Evolutionary conservation across 92 coral and sea anemone genomes (phyloP), one percentile per base, ranked within the genome.

Genomic region (Palythoa heliodiscus): DNA sequence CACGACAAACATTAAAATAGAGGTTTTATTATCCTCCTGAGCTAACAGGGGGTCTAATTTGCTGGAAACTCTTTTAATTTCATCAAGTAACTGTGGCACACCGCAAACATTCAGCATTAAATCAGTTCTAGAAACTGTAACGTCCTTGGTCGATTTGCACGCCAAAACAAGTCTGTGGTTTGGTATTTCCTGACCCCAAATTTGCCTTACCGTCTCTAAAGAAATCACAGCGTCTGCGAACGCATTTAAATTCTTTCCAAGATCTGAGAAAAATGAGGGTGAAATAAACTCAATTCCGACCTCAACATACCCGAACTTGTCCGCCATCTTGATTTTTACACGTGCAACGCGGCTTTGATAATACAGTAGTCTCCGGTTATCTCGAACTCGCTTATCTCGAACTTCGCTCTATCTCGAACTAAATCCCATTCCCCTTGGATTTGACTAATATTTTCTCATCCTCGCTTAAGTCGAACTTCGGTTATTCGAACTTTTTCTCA

Each of bases 281-380:
- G 54, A 64, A 52, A 20, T 66, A 40, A 73, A 84, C 71, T 47
- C 29, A 24, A 68, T 25, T 69, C 40, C 66, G 20, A 72, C 73
- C 25, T 29, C 55, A 22, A 37, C 73, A 86, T 80, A 86, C 22
- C n/a, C 75, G 47, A 75, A 25, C 43, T 73, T 73, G 71, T 74
- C 87, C 87, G 92, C 92, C 92, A 89, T 89, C 4, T 89, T 89
- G 60, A 61, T 15, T 57, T 16, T 57, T 37, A 43, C 48, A 43
- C 48, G 48, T 4, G 8, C 48, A 4, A 43, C 35, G 48, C 48
- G 48, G 48, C 48, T n/a, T n/a, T n/a, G n/a, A n/a, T n/a, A n/a
- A n/a, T n/a, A n/a, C n/a, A n/a, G n/a, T n/a, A n/a, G n/a, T n/a
- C n/a, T n/a, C n/a, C n/a, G n/a, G n/a, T n/a, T n/a, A n/a, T n/a